Evolutionary conservation across 2,888 invertebrate species (phyloP).

Genomic region (Apamea monoglypha): DNA sequence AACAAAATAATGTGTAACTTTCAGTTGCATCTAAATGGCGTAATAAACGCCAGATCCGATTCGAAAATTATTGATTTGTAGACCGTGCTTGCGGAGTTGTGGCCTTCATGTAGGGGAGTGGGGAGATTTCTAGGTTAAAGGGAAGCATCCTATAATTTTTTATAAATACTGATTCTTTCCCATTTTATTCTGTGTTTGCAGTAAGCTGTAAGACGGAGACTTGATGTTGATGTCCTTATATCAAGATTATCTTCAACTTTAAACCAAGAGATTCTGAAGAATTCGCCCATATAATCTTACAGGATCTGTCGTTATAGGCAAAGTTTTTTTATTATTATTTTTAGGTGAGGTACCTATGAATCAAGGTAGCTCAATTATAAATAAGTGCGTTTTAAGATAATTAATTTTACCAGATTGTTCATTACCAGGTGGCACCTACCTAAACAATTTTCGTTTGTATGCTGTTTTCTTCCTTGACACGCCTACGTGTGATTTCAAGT

Average conservation of each 20-base stretch:
- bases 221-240: neutral
- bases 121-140: neutral
- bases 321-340: neutral
- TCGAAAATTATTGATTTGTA: constrained; percentile 18
- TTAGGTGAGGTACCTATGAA: neutral
- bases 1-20: neutral
- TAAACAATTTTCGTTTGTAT: neutral
- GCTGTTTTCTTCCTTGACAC: neutral
- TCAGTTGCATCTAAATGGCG: constrained; percentile 15
- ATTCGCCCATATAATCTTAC: neutral
- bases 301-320: neutral
- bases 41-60: constrained; percentile 1
- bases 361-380: neutral
- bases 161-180: neutral
- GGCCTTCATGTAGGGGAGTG: constrained; percentile 10
- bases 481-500: constrained; percentile 7
- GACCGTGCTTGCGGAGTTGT: neutral
- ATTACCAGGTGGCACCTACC: neutral
- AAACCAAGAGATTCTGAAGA: neutral
- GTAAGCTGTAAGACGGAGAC: neutral
- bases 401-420: neutral
- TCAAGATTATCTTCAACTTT: constrained; percentile 1
- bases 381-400: neutral
- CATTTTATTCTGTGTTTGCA: neutral
- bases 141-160: neutral